Evolutionary conservation across 2,888 invertebrate genomes (phyloP), one percentile per base, ranked within the genome.

Genomic region (Apantesis nais): DNA sequence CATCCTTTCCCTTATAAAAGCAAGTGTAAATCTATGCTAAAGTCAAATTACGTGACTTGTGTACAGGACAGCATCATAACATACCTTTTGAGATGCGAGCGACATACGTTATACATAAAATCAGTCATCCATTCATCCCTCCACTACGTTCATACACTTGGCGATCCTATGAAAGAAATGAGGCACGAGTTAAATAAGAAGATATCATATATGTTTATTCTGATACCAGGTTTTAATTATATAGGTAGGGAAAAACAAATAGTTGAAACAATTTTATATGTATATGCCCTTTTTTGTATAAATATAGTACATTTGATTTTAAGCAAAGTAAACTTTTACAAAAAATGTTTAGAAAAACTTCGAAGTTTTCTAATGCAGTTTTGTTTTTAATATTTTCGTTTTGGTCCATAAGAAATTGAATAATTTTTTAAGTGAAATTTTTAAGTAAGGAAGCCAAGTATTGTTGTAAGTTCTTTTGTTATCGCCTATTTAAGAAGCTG

Each of bases 71-170:
- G 68, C 74, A 58, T 70, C 63, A 66, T 66, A 67, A 67, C 69
- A 77, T 44, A 66, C 70, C 72, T 66, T 66, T 72, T 71, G 70
- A 72, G 68, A 67, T 61, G 55, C 66, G 66, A 48, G 39, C 48
- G 70, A 65, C 72, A 72, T 74, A 58, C 62, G 62, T 68, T 77
- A 70, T 72, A 74, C 78, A 74, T 77, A 77, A 69, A 68, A 77
- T 77, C 76, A 70, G 76, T 70, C 71, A 74, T 70, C 67, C 62
- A 74, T 77, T 76, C 74, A 74, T 55, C 67, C 62, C 61, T 41
- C n/a, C 12, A 58, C 29, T 41, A 52, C 62, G 48, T 66, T 65
- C 66, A 62, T 55, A 55, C 37, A 62, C 48, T 67, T 67, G 44
- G 29, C 31, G 48, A 37, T 62, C 41, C 62, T 25, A 48, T 48